Evolutionary conservation across 2,113 vertebrate species (phyloP).

Genomic region (Rhegmatorhina hoffmannsi): DNA sequence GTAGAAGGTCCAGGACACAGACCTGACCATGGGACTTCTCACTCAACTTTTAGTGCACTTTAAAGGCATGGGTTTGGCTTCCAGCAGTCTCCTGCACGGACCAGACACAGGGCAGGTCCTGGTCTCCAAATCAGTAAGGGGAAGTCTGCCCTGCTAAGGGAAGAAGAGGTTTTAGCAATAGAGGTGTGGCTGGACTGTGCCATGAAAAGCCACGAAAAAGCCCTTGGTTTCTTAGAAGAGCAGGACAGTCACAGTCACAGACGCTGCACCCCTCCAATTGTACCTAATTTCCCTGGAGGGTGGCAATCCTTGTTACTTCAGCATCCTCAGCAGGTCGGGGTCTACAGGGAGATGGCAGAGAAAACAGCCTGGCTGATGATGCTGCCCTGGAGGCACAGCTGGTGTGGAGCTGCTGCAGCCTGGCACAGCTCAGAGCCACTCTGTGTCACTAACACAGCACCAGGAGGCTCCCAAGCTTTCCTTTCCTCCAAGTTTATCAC

Average conservation of each 20-base stretch:
- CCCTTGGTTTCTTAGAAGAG: neutral
- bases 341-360: neutral
- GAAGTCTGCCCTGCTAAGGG: neutral
- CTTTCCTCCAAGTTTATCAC: neutral
- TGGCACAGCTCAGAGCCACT: neutral
- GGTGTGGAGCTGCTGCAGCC: neutral
- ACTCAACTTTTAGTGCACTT: fast-evolving
- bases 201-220: neutral
- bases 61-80: neutral
- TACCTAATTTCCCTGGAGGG: neutral
- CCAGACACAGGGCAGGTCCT: neutral
- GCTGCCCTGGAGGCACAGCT: neutral
- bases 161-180: neutral
- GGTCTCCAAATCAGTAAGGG: neutral
- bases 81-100: neutral
- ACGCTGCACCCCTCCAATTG: neutral
- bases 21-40: neutral
- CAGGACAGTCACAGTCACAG: neutral
- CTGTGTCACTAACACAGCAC: neutral
- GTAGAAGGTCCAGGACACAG: neutral
- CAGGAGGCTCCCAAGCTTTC: neutral
- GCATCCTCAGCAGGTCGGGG: neutral
- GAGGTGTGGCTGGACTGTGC: neutral
- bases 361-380: neutral
- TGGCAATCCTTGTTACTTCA: neutral